Evolutionary conservation across 2,888 invertebrate genomes (phyloP).

Genomic region (Folsomia manolachei): DNA sequence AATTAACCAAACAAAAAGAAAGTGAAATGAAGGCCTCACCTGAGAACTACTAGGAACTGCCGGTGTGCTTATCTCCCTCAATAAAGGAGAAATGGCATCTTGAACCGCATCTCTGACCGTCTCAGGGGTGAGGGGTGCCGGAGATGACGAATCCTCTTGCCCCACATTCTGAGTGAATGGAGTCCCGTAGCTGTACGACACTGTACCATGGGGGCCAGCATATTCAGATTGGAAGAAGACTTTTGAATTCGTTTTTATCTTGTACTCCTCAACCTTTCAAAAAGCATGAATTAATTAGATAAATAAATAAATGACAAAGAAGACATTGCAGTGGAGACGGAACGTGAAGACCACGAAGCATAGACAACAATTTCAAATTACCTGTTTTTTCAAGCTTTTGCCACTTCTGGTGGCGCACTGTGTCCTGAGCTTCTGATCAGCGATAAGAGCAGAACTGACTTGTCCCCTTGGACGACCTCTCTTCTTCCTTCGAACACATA

Average conservation of each 20-base stretch:
- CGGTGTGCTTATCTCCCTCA: not conserved
- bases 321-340: not conserved
- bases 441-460: not conserved
- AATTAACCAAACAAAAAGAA: no score
- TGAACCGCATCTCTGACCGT: not conserved
- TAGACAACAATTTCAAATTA: no score
- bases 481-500: not conserved
- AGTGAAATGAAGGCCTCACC: no score
- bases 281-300: not conserved
- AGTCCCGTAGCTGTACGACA: not conserved
- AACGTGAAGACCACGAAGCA: no score
- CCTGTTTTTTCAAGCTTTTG: no score
- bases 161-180: not conserved
- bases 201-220: not conserved
- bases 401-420: not conserved
- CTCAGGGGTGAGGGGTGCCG: not conserved
- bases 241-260: not conserved
- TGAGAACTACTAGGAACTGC: not conserved
- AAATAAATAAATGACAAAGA: not conserved
- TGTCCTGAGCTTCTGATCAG: not conserved
- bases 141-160: not conserved
- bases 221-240: not conserved
- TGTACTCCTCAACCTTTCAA: not conserved
- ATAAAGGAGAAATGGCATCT: not conserved
- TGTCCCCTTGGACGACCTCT: not conserved